These are phyloP conservation scores for Latrodectus elegans DNA, from an alignment of 2,888 invertebrate species.

Conservation along the genomic window DNA sequence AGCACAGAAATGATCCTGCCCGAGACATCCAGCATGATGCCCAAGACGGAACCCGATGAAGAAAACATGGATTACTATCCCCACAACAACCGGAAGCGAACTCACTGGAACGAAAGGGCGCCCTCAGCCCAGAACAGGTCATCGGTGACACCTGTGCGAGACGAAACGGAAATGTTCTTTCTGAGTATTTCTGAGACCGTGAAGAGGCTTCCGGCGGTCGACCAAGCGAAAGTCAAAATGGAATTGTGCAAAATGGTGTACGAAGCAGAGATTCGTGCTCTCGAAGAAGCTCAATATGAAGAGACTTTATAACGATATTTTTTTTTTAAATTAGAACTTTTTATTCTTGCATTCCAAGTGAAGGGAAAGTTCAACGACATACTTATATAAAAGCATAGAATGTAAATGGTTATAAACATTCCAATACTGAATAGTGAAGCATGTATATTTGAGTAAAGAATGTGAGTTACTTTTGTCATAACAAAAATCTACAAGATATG, in stretches of 20 bases:
- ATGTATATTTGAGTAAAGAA: no score
- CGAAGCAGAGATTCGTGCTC: constrained; percentile 38
- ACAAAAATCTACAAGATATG: no score
- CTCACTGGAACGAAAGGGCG: not conserved
- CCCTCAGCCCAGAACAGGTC: not conserved
- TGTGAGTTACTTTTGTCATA: no score
- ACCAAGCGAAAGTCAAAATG: constrained; percentile 53
- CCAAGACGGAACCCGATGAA: constrained; percentile 32
- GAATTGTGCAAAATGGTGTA: constrained; percentile 54
- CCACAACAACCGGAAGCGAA: not conserved
- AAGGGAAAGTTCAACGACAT: no score
- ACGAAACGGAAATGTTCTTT: constrained; percentile 59
- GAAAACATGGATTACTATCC: constrained; percentile 4
- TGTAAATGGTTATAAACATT: no score
- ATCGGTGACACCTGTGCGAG: not conserved
- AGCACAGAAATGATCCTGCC: constrained; percentile 45
- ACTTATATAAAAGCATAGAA: no score
- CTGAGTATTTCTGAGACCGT: constrained; percentile 58
- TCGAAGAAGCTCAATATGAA: constrained; percentile 33
- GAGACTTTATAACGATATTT: constrained; percentile 17
- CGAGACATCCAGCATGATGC: constrained; percentile 37
- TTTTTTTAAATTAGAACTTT: no score
- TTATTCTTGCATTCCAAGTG: no score
- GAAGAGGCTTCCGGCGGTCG: constrained; percentile 41
- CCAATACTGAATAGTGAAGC: no score